phyloP scores from a whole-genome alignment of 2,888 invertebrate species.

The Rotaria socialis region DNA sequence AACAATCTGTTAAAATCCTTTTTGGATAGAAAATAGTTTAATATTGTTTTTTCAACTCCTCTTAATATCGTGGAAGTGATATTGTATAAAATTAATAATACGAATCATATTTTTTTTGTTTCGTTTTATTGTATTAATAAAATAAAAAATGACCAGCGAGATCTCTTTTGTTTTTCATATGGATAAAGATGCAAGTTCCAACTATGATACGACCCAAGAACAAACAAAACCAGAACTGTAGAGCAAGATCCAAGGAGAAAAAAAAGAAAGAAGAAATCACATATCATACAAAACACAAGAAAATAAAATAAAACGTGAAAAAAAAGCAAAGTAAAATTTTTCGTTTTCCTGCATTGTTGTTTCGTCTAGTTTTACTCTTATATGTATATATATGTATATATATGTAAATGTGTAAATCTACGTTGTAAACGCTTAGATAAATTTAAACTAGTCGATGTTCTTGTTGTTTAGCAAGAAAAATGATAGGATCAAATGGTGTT shows the following conservation, averaged over 20 bases:
- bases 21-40: too few species aligned
- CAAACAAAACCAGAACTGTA: background rate
- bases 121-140: too few species aligned
- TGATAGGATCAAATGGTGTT: background rate
- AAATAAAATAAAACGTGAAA: conserved; percentile 15
- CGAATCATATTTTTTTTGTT: too few species aligned
- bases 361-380: background rate
- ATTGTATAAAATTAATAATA: too few species aligned
- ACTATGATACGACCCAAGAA: background rate
- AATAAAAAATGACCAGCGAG: too few species aligned
- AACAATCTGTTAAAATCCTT: too few species aligned
- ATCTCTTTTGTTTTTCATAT: background rate
- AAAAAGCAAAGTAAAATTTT: background rate
- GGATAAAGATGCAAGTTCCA: background rate
- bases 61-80: too few species aligned
- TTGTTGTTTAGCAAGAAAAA: conserved; percentile 22
- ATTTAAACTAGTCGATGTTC: background rate
- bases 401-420: background rate
- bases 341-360: background rate
- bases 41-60: too few species aligned
- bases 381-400: too few species aligned
- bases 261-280: background rate
- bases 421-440: background rate
- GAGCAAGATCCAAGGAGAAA: background rate
- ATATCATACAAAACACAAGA: background rate